A percentile compares a stretch with the other conserved stretches of the same genome.
phyloP scores from a whole-genome alignment of 2,888 invertebrate genomes.

The Brenthis hecate region DNA sequence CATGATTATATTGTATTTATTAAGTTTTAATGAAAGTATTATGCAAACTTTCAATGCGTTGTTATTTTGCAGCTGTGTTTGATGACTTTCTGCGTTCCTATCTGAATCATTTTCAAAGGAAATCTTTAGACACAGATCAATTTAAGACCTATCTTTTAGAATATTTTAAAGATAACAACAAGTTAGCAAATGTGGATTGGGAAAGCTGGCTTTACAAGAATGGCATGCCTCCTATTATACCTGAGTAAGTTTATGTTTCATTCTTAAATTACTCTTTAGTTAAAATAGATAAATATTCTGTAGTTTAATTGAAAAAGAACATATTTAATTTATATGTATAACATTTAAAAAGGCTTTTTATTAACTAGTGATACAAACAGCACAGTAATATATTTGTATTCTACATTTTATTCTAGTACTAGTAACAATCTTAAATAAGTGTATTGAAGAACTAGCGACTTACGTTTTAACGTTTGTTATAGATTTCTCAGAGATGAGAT shows the following conservation, averaged over 20 bases:
- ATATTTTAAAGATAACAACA: conserved; percentile 84
- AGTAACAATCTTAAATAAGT: too few relatives aligned
- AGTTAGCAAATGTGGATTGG: conserved; percentile 89
- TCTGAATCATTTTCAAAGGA: conserved; percentile 88
- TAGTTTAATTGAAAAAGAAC: too few relatives aligned
- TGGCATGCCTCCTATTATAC: conserved; percentile 95
- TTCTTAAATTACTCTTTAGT: too few relatives aligned
- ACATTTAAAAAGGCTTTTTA: too few relatives aligned
- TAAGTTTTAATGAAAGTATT: background rate
- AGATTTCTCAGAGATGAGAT: too few relatives aligned
- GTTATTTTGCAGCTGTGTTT: conserved; percentile 77
- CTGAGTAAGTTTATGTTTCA: conserved; percentile 80
- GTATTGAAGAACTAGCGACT: background rate
- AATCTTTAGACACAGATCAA: conserved; percentile 91
- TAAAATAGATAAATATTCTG: too few relatives aligned
- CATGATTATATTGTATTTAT: background rate
- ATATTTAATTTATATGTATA: too few relatives aligned
- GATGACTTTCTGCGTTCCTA: conserved; percentile 93
- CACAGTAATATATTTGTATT: too few relatives aligned
- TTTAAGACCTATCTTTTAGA: conserved; percentile 89
- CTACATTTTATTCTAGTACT: too few relatives aligned
- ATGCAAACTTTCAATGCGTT: conserved; percentile 9
- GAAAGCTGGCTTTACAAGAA: conserved; percentile 89
- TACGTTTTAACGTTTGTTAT: too few relatives aligned
- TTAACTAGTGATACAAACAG: too few relatives aligned